A percentile compares a stretch with the other conserved stretches of the same genome.
These are phyloP conservation scores for Hycleus cichorii DNA, from an alignment of 1,140 invertebrate species.

Conservation along the genomic window DNA sequence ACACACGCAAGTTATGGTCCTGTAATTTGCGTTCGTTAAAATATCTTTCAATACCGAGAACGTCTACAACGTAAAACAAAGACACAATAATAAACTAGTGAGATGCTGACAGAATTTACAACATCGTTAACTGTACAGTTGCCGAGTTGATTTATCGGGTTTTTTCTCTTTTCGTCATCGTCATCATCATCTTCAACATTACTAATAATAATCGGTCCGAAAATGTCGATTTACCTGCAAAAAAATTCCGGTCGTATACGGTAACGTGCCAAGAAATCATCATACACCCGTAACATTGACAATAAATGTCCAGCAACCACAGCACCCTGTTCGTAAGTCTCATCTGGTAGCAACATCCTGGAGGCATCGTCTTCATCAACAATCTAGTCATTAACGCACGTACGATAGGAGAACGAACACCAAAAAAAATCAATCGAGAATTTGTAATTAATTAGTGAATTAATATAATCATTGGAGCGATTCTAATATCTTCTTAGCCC, in stretches of 20 bases:
- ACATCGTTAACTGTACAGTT: slow-evolving; percentile 15
- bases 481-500: too few relatives aligned
- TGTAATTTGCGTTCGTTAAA: slow-evolving; percentile 13
- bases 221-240: slow-evolving; percentile 40
- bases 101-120: slow-evolving; percentile 14
- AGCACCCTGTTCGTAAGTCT: slow-evolving; percentile 55
- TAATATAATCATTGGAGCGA: too few relatives aligned
- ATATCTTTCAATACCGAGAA: slow-evolving; percentile 10
- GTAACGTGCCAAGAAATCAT: slow-evolving; percentile 55
- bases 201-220: too few relatives aligned
- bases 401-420: too few relatives aligned
- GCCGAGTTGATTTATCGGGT: slow-evolving; percentile 2
- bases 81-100: slow-evolving; percentile 8
- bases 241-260: slow-evolving; percentile 59
- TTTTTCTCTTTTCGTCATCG: too few relatives aligned
- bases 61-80: slow-evolving; percentile 9
- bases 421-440: too few relatives aligned
- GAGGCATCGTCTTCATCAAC: slow-evolving; percentile 23
- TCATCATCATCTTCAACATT: too few relatives aligned
- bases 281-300: slow-evolving; percentile 50
- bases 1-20: not conserved
- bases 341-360: slow-evolving; percentile 57
- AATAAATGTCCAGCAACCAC: slow-evolving; percentile 45
- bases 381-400: too few relatives aligned
- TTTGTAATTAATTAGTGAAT: too few relatives aligned